phyloP scores from a whole-genome alignment of 2,113 vertebrate genomes.

The Uropsilus gracilis region DNA sequence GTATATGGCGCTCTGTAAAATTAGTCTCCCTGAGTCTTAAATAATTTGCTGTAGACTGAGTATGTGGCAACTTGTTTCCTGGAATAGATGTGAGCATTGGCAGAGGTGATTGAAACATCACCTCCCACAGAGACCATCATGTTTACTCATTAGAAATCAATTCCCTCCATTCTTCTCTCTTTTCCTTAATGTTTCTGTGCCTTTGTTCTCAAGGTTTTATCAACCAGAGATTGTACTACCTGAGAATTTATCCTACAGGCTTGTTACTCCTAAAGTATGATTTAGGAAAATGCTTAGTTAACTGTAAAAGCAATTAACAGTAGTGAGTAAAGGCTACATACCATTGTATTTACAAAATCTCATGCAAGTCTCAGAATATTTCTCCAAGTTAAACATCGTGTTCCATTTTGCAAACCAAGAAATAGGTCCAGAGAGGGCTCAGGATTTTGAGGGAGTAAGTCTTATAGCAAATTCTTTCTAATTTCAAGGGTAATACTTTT shows the following conservation, averaged over 20 bases:
- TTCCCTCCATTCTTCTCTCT: background rate
- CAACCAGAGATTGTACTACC: background rate
- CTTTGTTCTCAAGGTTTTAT: background rate
- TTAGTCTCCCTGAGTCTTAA: background rate
- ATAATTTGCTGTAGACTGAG: background rate
- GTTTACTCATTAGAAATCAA: background rate
- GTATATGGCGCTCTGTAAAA: background rate
- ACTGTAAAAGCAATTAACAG: background rate
- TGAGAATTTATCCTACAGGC: background rate
- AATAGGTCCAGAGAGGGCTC: background rate
- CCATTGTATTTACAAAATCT: background rate
- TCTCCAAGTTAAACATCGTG: background rate
- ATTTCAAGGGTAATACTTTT: background rate
- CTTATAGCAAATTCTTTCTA: background rate
- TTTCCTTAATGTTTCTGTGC: background rate
- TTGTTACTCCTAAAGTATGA: background rate
- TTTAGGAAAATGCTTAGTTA: background rate
- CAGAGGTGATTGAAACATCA: background rate
- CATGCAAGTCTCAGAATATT: background rate
- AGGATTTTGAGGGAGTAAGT: background rate
- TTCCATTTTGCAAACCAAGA: background rate
- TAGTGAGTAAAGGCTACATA: too few species aligned
- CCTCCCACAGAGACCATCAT: background rate
- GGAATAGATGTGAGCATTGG: background rate
- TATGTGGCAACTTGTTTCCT: background rate